A percentile compares a stretch with the other conserved stretches of the same genome.
Conservation (phyloP, 2,113 vertebrate genomes). For the Bubo blakistoni region DNA sequence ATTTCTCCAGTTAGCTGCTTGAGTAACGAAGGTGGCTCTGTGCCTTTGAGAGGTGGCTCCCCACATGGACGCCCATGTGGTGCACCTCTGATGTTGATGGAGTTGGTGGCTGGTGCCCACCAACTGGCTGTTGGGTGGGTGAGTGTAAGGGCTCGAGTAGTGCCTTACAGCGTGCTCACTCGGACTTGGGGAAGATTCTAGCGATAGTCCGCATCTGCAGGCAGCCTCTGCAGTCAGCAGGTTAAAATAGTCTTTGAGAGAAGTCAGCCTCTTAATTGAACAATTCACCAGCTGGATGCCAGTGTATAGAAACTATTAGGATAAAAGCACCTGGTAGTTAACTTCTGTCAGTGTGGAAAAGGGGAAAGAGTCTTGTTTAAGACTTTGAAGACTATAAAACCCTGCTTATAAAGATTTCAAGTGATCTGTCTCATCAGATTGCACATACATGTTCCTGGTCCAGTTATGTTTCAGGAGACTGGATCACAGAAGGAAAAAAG, state of each 20-base stretch:
- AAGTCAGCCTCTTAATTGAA: background rate
- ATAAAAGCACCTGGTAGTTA: background rate
- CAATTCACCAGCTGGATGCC: background rate
- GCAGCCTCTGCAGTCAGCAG: background rate
- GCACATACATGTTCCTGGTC: background rate
- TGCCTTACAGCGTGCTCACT: background rate
- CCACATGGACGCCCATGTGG: rapidly evolving
- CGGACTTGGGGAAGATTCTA: background rate
- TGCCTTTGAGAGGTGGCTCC: background rate
- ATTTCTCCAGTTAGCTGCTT: background rate
- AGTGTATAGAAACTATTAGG: background rate
- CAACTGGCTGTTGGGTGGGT: background rate
- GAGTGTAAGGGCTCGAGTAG: background rate
- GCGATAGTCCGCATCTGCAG: background rate
- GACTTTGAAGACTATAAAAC: background rate
- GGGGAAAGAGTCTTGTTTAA: background rate
- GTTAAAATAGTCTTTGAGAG: background rate
- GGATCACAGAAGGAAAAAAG: background rate
- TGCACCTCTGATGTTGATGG: background rate
- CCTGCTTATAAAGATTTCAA: background rate
- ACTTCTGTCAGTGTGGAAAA: background rate
- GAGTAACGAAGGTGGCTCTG: background rate
- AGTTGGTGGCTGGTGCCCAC: background rate
- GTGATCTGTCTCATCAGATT: background rate
- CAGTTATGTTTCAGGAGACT: background rate